Base-by-base conservation (phyloP, 1,140 invertebrate species). In the Anthonomus grandis region DNA sequence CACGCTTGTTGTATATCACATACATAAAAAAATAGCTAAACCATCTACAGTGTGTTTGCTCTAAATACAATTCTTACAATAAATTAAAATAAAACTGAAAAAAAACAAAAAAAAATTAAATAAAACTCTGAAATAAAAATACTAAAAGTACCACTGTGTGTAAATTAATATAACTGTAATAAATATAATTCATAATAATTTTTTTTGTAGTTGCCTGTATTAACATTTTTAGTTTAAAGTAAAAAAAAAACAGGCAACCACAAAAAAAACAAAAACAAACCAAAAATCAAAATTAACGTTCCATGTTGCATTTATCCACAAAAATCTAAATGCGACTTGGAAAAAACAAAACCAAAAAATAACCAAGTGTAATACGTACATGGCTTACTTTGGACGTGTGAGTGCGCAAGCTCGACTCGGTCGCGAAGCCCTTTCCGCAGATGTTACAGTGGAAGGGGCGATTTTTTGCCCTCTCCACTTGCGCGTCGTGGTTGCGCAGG, bases 351-450 rank as follows among this genome's bases (percentile, higher is more conserved):
- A 66, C 65, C 57, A 70, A 66, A 66, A 69, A 58, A 70, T 68
- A 70, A 68, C 62, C 60, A 54, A 66, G 73, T 74, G 70, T 74
- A 22, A 59, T 59, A 83, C 80, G 81, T 83, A 83, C 81, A 82
- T 81, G 81, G 85, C 86, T 86, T 83, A 97, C 94, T 91, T 97
- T 97, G 67, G 91, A 89, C 64, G 93, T 95, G 74, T 97, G 95
- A 38, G 93, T 95, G 74, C 93, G 82, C 54, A 98, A 81, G 73
- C 91, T 95, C 68, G 91, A 95, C 71, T 97, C 93, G 48, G 93
- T 96, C 42, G 94, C 93, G 74, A 97, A 97, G 31, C 93, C 91
- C 71, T 97, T 95, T 52, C 94, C 93, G 76, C 95, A 98, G 67
- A 97, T 94, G 74, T 88, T 92, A 75, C 95, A 97, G 70, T 95